Evolutionary conservation across 2,113 vertebrate genomes (phyloP), one percentile per base, ranked within the genome.

Genomic region (Microcebus ravelobensis): DNA sequence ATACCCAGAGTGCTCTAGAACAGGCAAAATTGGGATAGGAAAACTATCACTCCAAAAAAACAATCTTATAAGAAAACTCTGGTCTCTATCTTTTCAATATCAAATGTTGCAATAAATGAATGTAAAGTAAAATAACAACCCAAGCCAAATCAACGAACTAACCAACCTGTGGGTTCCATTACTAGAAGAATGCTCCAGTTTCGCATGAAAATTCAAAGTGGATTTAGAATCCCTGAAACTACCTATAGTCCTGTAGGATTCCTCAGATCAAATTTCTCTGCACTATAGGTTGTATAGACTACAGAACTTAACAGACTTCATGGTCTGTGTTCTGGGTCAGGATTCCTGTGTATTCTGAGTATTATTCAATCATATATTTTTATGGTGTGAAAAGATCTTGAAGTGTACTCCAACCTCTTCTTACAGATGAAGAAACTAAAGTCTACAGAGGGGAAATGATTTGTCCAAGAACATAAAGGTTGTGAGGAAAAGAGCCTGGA

Each of bases 381-480:
- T 36, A 71, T 45, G 6, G 12, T 65, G 9, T 90, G 23, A 86
- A 91, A 81, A 21, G 57, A 84, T 10, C 11, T 85, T 63, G 1
- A 8, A 59, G 42, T 68, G 3, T 83, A 74, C 17, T 67, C 7
- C 27, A 87, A 55, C 29, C 61, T 59, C 13, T 85, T 92, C n/a
- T 88, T 91, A 71, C 20, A 92, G 42, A 45, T 55, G 17, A 12
- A 91, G 55, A 50, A 71, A 92, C 45, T 74, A n/a, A 96, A 84
- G 42, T 88, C 15, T 63, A 6, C 65, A 76, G 59, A 91, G 5
- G 25, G 10, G 23, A 95, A 87, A 65, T 86, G 34, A 91, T 4
- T 89, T 96, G 25, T 73, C 27, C 14, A 83, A 86, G 11, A 52
- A 39, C 67, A 23, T 15, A 82, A 94, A 90, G 9, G 12, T 8